These are phyloP conservation scores for Himalopsyche japonica DNA, from an alignment of 2,888 invertebrate species.

Conservation along the genomic window DNA sequence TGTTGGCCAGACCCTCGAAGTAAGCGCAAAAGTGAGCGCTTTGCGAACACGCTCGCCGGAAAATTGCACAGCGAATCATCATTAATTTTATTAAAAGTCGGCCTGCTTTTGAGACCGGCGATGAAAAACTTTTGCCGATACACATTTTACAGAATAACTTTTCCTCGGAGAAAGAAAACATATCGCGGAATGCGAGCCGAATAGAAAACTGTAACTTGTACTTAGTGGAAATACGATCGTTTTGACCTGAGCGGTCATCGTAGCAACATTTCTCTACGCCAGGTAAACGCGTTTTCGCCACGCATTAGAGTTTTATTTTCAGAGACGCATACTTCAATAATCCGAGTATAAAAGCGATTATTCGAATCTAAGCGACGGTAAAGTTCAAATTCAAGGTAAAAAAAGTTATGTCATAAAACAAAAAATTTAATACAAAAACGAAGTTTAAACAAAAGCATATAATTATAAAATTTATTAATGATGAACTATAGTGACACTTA, in stretches of 20 bases:
- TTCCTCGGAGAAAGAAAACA: neutral
- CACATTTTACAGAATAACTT: neutral
- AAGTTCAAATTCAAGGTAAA: neutral
- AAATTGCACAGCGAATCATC: conserved; percentile 13
- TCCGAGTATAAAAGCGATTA: neutral
- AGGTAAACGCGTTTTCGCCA: neutral
- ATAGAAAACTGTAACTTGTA: neutral
- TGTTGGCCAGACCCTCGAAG: neutral
- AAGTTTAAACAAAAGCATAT: no score
- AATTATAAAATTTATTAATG: no score
- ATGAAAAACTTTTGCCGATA: neutral
- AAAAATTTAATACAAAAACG: no score
- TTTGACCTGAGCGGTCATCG: neutral
- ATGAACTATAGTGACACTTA: no score
- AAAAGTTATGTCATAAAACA: no score
- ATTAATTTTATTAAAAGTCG: conserved; percentile 10
- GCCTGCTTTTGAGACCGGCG: neutral
- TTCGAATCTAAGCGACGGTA: neutral
- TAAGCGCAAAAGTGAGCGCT: neutral
- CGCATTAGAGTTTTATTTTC: neutral
- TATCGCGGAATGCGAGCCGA: neutral
- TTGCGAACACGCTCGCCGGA: conserved; percentile 1
- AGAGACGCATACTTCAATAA: neutral
- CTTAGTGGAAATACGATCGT: neutral
- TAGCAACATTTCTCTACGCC: neutral